Conservation (phyloP, 2,888 invertebrate species). For the Steromphala cineraria region DNA sequence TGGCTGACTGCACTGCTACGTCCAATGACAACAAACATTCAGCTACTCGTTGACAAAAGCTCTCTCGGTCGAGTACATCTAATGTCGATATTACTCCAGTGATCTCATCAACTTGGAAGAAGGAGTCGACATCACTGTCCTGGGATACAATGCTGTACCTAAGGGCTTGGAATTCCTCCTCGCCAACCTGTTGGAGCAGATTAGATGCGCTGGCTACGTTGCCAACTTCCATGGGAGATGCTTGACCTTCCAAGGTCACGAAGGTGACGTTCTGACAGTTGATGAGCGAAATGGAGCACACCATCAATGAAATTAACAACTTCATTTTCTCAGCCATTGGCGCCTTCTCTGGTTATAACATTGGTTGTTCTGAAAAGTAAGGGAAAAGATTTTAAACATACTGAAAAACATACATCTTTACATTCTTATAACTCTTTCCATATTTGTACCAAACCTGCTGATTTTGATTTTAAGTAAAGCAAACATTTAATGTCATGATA, state of each 20-base stretch:
- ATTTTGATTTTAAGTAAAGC: too few relatives aligned
- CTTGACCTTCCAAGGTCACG: neutral
- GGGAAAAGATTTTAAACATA: neutral
- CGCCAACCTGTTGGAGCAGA: constrained; percentile 11
- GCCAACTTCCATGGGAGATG: constrained; percentile 1
- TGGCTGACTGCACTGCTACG: constrained; percentile 32
- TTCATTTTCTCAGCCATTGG: neutral
- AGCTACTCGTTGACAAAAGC: constrained; percentile 32
- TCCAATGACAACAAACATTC: constrained; percentile 29
- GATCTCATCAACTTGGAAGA: constrained; percentile 33
- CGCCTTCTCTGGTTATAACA: neutral
- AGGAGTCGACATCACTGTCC: neutral
- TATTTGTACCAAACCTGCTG: too few relatives aligned
- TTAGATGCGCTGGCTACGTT: constrained; percentile 14
- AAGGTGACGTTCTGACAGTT: neutral
- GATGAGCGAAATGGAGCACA: neutral
- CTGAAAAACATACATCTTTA: too few relatives aligned
- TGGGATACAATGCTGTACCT: constrained; percentile 18
- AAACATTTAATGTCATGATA: too few relatives aligned
- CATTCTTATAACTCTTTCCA: too few relatives aligned
- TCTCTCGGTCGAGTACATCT: constrained; percentile 34
- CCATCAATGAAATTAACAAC: neutral
- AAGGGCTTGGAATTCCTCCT: neutral
- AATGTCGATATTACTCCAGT: constrained; percentile 35
- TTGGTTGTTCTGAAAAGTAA: neutral